Base-by-base conservation (phyloP, 2,888 invertebrate species). In the Eutolmus rufibarbis region DNA sequence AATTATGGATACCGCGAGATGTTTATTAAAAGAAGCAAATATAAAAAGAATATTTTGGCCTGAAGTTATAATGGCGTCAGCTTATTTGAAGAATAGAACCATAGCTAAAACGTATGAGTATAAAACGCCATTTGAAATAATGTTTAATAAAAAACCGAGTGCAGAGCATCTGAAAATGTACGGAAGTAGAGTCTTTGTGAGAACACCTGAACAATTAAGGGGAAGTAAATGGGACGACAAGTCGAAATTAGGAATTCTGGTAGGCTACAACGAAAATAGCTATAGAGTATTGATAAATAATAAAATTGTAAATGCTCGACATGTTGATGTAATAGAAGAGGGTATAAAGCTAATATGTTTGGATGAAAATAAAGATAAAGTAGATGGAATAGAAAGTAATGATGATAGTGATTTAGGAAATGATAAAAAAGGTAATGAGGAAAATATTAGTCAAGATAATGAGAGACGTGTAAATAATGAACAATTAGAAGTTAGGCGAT, bases 311-410 rank as follows among this genome's bases (percentile, higher is more conserved):
- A 74, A 79, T 9, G 79, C 88, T 19, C 57, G 84, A 34, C 86
- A 88, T 81, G 87, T 87, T 7, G 87, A 87, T 57, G 81, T 87
- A 51, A 87, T 91, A 5, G 90, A 91, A 88, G 89, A 90, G 87
- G 86, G 89, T 87, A 77, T 84, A 57, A 86, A 89, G 81, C 84
- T 88, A 2, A 88, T 89, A 85, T 87, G 89, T 46, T 88, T 90
- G 87, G 86, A 89, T 87, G 89, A 34, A 56, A 1, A 43, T 7
- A 14, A 43, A 2, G 43, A 43, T 34, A 34, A 34, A 43, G 9
- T 43, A 7, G 9, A 43, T 12, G 2, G 14, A 43, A 2, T 0
- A 14, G 1, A 9, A 40, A 40, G 5, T 40, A 40, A 40, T 40
- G 3, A 9, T 40, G 5, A 9, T 40, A 9, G 3, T 9, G 3